Conservation (phyloP, 2,113 vertebrate species). For the Azemiops feae region DNA sequence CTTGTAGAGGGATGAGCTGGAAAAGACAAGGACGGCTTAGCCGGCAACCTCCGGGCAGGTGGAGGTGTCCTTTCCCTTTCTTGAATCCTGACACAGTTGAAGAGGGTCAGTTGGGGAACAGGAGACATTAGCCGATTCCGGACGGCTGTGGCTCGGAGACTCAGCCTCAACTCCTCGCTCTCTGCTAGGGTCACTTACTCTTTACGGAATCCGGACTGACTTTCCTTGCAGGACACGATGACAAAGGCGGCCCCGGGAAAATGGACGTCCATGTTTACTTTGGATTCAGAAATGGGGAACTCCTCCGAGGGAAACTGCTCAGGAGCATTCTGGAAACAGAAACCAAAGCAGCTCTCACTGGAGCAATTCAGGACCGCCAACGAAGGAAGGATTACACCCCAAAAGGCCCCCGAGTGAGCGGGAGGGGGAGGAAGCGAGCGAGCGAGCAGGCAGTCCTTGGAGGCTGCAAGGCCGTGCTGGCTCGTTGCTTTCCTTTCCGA, state of each 20-base stretch:
- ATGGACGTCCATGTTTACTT: conserved; percentile 96
- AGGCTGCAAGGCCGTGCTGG: no score
- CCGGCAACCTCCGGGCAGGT: accelerated
- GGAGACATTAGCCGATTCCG: no score
- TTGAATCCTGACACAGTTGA: not conserved
- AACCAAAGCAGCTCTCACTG: not conserved
- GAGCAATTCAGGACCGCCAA: not conserved
- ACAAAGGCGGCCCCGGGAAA: conserved; percentile 96
- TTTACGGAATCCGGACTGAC: conserved; percentile 93
- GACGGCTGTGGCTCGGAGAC: not conserved
- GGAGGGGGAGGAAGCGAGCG: not conserved
- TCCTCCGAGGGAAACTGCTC: conserved; percentile 96
- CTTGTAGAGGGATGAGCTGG: conserved; percentile 93
- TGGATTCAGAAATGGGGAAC: conserved; percentile 92
- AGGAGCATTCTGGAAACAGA: conserved; percentile 81
- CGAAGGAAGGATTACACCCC: no score
- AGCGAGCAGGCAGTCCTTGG: no score
- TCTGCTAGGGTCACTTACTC: conserved; percentile 76
- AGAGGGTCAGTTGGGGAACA: not conserved
- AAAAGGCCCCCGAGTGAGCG: not conserved
- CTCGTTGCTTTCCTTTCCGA: not conserved
- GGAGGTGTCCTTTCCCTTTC: not conserved
- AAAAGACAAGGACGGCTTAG: not conserved
- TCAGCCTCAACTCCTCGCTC: not conserved
- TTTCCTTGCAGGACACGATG: conserved; percentile 93